These are phyloP conservation scores for Apoda limacodes DNA, from an alignment of 2,888 invertebrate species.

Conservation along the genomic window DNA sequence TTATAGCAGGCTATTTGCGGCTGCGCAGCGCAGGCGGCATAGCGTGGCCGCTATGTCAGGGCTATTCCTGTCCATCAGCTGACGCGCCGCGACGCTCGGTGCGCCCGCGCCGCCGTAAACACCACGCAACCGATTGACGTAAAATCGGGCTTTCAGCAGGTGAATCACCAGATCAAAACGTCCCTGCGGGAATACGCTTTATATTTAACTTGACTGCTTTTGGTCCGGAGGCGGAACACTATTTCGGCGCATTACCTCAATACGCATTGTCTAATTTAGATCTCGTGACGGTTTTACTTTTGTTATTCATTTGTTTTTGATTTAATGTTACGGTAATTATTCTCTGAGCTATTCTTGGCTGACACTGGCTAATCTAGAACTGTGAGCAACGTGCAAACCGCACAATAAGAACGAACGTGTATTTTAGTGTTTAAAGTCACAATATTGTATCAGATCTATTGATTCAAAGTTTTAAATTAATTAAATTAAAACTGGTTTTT, in stretches of 20 bases:
- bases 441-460: no score
- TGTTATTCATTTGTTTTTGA: no score
- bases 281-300: slow-evolving; percentile 42
- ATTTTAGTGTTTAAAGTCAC: no score
- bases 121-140: slow-evolving; percentile 67
- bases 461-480: no score
- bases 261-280: slow-evolving; percentile 55
- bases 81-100: slow-evolving; percentile 49
- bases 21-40: slow-evolving; percentile 66
- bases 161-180: slow-evolving; percentile 66
- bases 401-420: no score
- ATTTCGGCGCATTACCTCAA: slow-evolving; percentile 57
- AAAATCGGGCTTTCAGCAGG: slow-evolving; percentile 65
- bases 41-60: slow-evolving; percentile 67
- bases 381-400: no score
- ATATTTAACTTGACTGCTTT: slow-evolving; percentile 66
- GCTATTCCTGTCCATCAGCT: slow-evolving; percentile 69
- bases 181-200: slow-evolving; percentile 56
- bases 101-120: slow-evolving; percentile 61
- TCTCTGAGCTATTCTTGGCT: no score
- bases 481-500: no score
- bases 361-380: no score
- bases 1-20: slow-evolving; percentile 66
- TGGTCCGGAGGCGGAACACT: slow-evolving; percentile 66
- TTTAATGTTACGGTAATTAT: no score